Conservation (phyloP, 2,113 vertebrate species). For the Thalassarche chlororhynchos region DNA sequence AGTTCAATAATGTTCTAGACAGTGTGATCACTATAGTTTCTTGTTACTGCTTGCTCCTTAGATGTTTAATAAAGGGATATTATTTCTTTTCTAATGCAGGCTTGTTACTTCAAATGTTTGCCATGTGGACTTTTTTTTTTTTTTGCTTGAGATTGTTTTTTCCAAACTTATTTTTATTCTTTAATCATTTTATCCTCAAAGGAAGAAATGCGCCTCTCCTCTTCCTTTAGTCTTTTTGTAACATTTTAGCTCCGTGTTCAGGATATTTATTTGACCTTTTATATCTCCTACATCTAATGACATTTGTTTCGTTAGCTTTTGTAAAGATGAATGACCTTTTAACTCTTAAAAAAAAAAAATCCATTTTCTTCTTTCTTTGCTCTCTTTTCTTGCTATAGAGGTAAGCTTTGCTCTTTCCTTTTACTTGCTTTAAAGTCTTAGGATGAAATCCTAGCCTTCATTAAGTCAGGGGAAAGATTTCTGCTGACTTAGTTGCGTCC, state of each 20-base stretch:
- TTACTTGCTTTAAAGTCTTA: background rate
- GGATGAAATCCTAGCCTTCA: background rate
- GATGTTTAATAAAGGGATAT: background rate
- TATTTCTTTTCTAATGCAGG: background rate
- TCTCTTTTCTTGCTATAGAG: background rate
- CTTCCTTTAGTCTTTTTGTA: slow-evolving; percentile 41
- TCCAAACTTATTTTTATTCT: background rate
- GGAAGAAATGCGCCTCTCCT: background rate
- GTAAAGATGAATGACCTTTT: slow-evolving; percentile 69
- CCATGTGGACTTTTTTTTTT: background rate
- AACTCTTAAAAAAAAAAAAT: slow-evolving; percentile 5
- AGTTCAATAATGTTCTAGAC: background rate
- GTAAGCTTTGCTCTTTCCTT: background rate
- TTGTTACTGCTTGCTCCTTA: background rate
- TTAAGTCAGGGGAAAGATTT: background rate
- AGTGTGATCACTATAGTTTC: background rate
- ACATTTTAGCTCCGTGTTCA: slow-evolving; percentile 57
- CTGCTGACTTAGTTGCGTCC: background rate
- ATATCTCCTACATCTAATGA: slow-evolving; percentile 54
- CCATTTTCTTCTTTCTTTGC: slow-evolving; percentile 12
- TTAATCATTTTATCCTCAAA: slow-evolving; percentile 36
- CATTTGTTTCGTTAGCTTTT: slow-evolving; percentile 67
- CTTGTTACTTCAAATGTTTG: background rate
- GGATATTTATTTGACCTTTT: slow-evolving; percentile 71
- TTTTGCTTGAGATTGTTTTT: background rate